A percentile compares a stretch with the other conserved stretches of the same genome.
Conservation (phyloP, 2,888 invertebrate genomes). For the Euzetes globulus region DNA sequence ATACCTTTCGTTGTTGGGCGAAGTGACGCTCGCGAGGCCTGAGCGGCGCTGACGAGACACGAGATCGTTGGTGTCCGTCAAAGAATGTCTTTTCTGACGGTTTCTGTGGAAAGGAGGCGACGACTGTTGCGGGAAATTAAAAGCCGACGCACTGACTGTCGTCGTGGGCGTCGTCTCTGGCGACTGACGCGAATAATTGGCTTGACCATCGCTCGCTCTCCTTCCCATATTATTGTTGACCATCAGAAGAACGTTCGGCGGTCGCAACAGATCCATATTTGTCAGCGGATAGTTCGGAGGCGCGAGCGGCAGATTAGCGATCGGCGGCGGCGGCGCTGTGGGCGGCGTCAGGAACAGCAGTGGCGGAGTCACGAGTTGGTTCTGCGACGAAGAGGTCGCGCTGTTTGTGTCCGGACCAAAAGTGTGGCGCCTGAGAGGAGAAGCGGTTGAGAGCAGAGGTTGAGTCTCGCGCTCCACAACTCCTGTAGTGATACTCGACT, state of each 20-base stretch:
- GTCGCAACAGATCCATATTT: constrained; percentile 36
- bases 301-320: constrained; percentile 30
- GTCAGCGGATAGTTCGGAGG: constrained; percentile 36
- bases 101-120: constrained; percentile 22
- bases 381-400: constrained; percentile 13
- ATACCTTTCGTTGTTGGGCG: constrained; percentile 10
- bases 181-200: constrained; percentile 55
- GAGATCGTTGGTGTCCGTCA: constrained; percentile 34
- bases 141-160: constrained; percentile 27
- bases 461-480: constrained; percentile 45
- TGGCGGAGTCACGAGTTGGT: constrained; percentile 33
- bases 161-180: neutral
- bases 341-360: constrained; percentile 36
- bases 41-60: constrained; percentile 19
- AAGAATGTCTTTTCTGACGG: constrained; percentile 36
- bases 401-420: constrained; percentile 33
- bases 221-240: constrained; percentile 48
- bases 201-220: constrained; percentile 90
- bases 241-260: constrained; percentile 35
- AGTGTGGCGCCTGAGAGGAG: constrained; percentile 34
- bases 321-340: constrained; percentile 22
- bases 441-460: neutral
- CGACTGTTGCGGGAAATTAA: constrained; percentile 28
- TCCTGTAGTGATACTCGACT: constrained; percentile 52
- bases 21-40: neutral